Evolutionary conservation across 35 echinoderm and acorn worm genomes (phyloP), one percentile per base, ranked within the genome.

Genomic region (Nesometra sesokonis): DNA sequence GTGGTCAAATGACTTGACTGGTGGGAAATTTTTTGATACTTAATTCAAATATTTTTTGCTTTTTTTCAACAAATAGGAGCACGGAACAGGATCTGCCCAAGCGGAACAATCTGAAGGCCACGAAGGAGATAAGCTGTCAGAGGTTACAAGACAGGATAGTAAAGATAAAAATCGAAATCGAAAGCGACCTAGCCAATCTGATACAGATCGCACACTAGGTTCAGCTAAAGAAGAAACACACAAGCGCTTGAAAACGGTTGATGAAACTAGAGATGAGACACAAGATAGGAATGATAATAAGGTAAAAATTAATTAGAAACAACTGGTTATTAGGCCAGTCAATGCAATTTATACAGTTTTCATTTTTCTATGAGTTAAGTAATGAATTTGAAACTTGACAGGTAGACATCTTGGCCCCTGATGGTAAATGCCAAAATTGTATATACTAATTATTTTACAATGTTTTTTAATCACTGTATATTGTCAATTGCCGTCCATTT

Each of bases 221-320:
- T 90, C 92, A 7, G 78, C 85, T 13, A 89, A 98, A 78, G 96
- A 99, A 31, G 83, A 82, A 77, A 90, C 83, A 37, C 52, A 87
- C 4, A 94, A 94, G 57, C 85, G 96, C 23, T 83, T 99, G 77
- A 94, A 93, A 81, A 99, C 92, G 3, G 78, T 90, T 29, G 96
- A 99, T 52, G 77, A 86, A 33, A 76, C 76, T 5, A 78, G 90
- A 29, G 80, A 93, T 19, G 77, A 78, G 29, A 17, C 36, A 17
- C 40, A 84, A 32, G 36, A 78, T 40, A 39, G 77, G 13, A 83
- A 47, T 34, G 84, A 84, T 77, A 89, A 91, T 27, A 43, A 77
- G 43, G 82, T 37, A 33, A 31, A 77, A 77, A 35, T 38, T 83
- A 85, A 89, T 57, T 82, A 32, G 29, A 89, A 13, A 84, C 29